phyloP scores from a whole-genome alignment of 2,888 invertebrate species.

The Drymonia ruficornis region DNA sequence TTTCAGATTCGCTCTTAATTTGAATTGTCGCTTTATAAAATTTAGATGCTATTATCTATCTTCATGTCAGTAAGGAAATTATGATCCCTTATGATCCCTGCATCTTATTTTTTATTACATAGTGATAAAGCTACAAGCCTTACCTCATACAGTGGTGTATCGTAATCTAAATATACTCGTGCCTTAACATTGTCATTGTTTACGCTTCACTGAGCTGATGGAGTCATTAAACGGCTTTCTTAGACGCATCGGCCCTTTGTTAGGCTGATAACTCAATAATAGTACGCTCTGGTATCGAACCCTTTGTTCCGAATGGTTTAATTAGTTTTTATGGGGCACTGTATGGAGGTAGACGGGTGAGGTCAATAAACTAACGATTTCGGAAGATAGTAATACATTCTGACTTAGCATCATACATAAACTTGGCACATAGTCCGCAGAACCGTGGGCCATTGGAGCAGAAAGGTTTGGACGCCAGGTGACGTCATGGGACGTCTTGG shows the following conservation, averaged over 20 bases:
- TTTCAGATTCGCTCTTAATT: too few relatives aligned
- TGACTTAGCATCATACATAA: too few relatives aligned
- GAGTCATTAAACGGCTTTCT: conserved; percentile 54
- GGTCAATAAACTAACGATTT: conserved; percentile 24
- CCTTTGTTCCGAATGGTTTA: conserved; percentile 52
- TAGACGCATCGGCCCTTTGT: conserved; percentile 44
- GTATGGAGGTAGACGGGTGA: conserved; percentile 13
- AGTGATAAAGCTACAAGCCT: too few relatives aligned
- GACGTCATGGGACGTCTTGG: too few relatives aligned
- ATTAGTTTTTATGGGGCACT: conserved; percentile 52
- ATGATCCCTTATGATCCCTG: too few relatives aligned
- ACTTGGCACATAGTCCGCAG: too few relatives aligned
- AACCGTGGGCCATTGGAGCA: too few relatives aligned
- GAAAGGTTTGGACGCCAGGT: too few relatives aligned
- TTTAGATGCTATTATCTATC: too few relatives aligned
- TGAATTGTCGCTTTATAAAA: too few relatives aligned
- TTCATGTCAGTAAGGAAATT: too few relatives aligned
- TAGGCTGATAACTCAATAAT: conserved; percentile 45
- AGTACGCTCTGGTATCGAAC: conserved; percentile 35
- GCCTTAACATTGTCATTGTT: conserved; percentile 61
- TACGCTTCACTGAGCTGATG: conserved; percentile 53
- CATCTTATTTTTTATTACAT: too few relatives aligned
- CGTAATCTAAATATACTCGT: conserved; percentile 37
- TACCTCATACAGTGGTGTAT: conserved; percentile 12
- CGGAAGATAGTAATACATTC: conserved; percentile 7